Percentiles rank a stretch among this genome's conserved stretches.
These are phyloP conservation scores for Penaeus indicus DNA, from an alignment of 1,140 invertebrate species.

Conservation along the genomic window DNA sequence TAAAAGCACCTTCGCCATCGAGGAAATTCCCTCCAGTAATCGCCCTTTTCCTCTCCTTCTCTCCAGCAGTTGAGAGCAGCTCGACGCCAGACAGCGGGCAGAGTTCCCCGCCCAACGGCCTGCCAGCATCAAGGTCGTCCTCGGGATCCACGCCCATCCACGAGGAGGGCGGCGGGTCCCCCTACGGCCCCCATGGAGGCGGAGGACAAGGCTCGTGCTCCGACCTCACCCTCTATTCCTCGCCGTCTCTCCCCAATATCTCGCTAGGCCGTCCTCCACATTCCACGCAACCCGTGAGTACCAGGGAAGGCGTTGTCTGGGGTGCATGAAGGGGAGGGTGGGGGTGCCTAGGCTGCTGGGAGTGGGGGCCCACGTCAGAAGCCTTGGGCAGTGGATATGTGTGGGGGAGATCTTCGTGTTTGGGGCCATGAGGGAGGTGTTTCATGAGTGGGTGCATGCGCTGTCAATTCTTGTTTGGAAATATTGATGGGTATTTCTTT, in stretches of 20 bases:
- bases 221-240: slow-evolving; percentile 87
- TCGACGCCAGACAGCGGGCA: slow-evolving; percentile 86
- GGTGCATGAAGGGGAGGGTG: background rate
- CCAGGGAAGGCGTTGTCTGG: background rate
- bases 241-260: slow-evolving; percentile 96
- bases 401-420: too few relatives aligned
- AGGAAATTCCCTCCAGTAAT: background rate
- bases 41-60: slow-evolving; percentile 81
- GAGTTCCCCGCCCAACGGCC: slow-evolving; percentile 82
- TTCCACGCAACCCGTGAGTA: slow-evolving; percentile 68
- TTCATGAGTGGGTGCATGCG: too few relatives aligned
- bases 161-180: slow-evolving; percentile 76
- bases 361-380: too few relatives aligned
- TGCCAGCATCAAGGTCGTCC: slow-evolving; percentile 75
- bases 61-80: slow-evolving; percentile 69
- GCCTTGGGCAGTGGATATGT: too few relatives aligned
- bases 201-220: slow-evolving; percentile 75
- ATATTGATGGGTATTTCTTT: too few relatives aligned
- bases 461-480: too few relatives aligned
- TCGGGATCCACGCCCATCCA: slow-evolving; percentile 79
- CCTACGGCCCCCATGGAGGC: slow-evolving; percentile 72
- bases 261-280: slow-evolving; percentile 86
- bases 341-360: background rate
- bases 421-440: too few relatives aligned
- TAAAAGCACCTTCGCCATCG: background rate